Evolutionary conservation across 2,888 invertebrate genomes (phyloP).

Genomic region (Latrodectus elegans): DNA sequence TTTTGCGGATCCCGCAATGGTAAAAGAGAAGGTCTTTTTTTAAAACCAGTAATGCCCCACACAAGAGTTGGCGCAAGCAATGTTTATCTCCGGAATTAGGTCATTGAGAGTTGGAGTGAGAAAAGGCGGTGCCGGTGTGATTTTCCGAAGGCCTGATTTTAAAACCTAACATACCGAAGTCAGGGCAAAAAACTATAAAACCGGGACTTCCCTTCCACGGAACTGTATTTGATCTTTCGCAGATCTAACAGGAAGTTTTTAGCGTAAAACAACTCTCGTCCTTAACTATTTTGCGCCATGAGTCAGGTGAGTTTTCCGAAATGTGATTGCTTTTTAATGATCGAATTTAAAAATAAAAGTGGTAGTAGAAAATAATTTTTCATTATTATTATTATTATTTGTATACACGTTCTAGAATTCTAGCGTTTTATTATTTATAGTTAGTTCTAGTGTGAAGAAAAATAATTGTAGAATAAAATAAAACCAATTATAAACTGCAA

Average conservation of each 20-base stretch:
- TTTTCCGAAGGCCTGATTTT: slow-evolving; percentile 26
- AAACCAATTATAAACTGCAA: no score
- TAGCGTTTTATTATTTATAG: no score
- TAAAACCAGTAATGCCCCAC: background rate
- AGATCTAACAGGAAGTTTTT: slow-evolving; percentile 33
- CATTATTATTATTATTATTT: no score
- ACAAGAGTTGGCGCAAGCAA: background rate
- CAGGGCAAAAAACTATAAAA: slow-evolving; percentile 45
- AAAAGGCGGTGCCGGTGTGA: slow-evolving; percentile 24
- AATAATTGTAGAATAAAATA: no score
- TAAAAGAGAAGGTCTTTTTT: no score
- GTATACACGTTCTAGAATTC: no score
- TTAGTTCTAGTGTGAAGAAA: no score
- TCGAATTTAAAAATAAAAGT: background rate
- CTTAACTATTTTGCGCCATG: slow-evolving; percentile 5
- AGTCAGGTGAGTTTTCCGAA: slow-evolving; percentile 15
- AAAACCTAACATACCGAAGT: slow-evolving; percentile 29
- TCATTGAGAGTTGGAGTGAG: background rate
- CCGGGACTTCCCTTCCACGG: background rate
- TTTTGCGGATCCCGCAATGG: no score
- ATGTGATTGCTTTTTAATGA: background rate
- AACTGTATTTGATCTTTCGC: slow-evolving; percentile 22
- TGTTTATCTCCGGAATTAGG: slow-evolving; percentile 29
- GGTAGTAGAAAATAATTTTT: no score
- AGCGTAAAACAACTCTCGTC: background rate